Evolutionary conservation across 2,888 invertebrate species (phyloP), one percentile per base, ranked within the genome.

Genomic region (Rhingia campestris): DNA sequence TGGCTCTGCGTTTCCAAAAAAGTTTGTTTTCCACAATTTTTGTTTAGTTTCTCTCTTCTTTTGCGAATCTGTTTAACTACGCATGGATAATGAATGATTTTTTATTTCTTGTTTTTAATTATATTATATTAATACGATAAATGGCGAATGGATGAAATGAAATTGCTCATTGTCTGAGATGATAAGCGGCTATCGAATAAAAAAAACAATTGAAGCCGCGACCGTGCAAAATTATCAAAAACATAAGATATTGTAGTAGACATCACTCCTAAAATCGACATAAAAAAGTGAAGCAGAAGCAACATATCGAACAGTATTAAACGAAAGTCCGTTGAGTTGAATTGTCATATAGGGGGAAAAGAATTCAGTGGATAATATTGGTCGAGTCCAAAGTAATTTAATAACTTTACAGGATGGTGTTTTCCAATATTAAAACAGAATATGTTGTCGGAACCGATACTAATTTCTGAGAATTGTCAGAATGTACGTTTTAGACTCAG

Each of bases 1-100:
- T 87, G 88, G 87, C 88, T 87, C 86, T 86, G 75, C 80, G 81
- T 86, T 87, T 86, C 80, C 86, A 64, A 56, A 72, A 22, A 22
- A 73, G 51, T 61, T 72, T 70, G 61, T 69, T 77, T 49, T 63
- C 43, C 45, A 76, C 76, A 76, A 73, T 61, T 59, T 66, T 51
- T 73, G 61, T 59, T 76, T 7, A 35, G 22, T 39, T 56, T 66
- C 58, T 58, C 39, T 41, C 39, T 53, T 12, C 51, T 37, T 12
- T 6, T 4, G 47, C n/a, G 39, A 32, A 49, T 64, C 37, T 12
- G 51, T 43, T 70, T n/a, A 77, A 63, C 35, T 56, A 41, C 33
- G 22, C 66, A 61, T 67, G 35, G 67, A 69, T 4, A 45, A 22
- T 67, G 32, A 14, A 35, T 12, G 10, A 59, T 58, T 41, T 22